These are phyloP conservation scores for Phocoena sinus DNA, from an alignment of 2,113 vertebrate genomes.

Conservation along the genomic window DNA sequence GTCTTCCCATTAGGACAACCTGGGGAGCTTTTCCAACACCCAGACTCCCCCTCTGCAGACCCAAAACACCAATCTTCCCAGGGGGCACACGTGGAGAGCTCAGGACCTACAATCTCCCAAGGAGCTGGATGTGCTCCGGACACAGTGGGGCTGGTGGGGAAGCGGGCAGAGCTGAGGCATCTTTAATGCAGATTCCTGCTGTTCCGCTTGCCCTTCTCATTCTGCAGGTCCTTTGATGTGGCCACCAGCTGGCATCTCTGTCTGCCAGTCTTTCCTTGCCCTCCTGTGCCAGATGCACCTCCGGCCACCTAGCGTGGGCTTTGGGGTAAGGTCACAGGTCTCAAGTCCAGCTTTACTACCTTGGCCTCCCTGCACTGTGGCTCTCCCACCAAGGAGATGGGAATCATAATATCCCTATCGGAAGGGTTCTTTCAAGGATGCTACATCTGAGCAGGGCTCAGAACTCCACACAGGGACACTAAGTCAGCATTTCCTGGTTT, in stretches of 20 bases:
- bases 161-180: too few relatives aligned
- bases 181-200: too few relatives aligned
- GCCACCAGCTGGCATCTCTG: too few relatives aligned
- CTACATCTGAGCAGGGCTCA: neutral
- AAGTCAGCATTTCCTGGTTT: neutral
- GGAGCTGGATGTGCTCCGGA: too few relatives aligned
- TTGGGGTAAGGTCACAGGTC: neutral
- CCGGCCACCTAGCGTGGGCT: accelerated
- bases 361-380: too few relatives aligned
- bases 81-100: neutral
- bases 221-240: neutral
- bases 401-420: accelerated
- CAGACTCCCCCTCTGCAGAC: neutral
- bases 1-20: neutral
- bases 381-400: neutral
- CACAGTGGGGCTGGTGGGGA: accelerated
- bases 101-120: accelerated
- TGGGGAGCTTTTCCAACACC: neutral
- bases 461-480: neutral
- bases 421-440: neutral
- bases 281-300: neutral
- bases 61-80: neutral
- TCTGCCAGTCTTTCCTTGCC: neutral
- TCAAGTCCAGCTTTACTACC: neutral
- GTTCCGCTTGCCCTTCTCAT: neutral